Evolutionary conservation across 2,113 vertebrate species (phyloP), one percentile per base, ranked within the genome.

Genomic region (Poicephalus gulielmi): DNA sequence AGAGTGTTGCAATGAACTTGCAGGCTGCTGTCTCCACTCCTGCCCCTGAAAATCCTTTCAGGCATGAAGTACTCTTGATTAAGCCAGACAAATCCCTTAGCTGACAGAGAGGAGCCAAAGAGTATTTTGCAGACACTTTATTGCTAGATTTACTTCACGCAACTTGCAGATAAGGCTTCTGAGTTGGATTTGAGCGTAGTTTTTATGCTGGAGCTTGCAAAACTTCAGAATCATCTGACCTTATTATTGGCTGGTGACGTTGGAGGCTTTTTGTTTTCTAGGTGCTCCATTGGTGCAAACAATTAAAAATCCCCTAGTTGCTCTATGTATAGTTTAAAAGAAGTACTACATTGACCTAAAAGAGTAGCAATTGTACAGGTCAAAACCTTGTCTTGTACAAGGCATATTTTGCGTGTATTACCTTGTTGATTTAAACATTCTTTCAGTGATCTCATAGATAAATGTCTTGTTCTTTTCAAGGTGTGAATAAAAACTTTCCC

Each of bases 161-260:
- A 67, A 35, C 12, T 22, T 71, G 47, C 47, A 82, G 91, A 90
- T 96, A 96, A 95, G 74, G 35, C 30, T 84, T 96, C 74, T 68
- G 25, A 53, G 41, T 87, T 79, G 62, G 53, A 81, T 91, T 92
- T 89, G 86, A 46, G 24, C 17, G 17, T 27, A 62, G 4, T 70
- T 49, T 80, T 81, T 69, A 30, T 39, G 44, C 85, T 63, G 53
- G 46, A 1, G 4, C 66, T 94, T 96, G 78, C 86, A 94, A 94
- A 96, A 95, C 73, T 83, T 76, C 10, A 22, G 19, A 84, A 84
- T 94, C 88, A 85, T 62, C 59, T 94, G 86, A 86, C 81, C 53
- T 27, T 86, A 67, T 79, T 75, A 86, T 71, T 91, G 88, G 23
- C 41, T 69, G 69, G 9, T 73, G 62, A n/a, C 62, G 92, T 64